Conservation (phyloP, 2,797 vertebrate species). For the Ceryle rudis region DNA sequence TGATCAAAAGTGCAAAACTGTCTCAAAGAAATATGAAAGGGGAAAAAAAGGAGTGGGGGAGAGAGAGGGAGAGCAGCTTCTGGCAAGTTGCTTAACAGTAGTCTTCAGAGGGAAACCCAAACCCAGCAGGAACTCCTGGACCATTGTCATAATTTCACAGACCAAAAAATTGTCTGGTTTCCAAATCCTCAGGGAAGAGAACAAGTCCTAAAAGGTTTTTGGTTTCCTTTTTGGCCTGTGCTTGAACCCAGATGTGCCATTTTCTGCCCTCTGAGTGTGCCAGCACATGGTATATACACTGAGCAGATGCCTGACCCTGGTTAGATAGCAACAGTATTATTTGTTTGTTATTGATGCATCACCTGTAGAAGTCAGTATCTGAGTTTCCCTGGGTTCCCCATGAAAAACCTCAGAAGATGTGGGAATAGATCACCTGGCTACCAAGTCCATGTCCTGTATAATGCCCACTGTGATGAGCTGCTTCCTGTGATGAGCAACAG, state of each 20-base stretch:
- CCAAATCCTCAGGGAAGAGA: neutral
- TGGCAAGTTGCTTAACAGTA: neutral
- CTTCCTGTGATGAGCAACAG: neutral
- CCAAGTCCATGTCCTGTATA: neutral
- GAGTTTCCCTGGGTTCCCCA: neutral
- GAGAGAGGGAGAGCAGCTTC: neutral
- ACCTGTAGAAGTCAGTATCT: neutral
- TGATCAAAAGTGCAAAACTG: neutral
- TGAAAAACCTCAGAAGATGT: neutral
- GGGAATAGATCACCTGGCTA: neutral
- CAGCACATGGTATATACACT: neutral
- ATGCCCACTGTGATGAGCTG: neutral
- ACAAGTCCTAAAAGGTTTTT: neutral
- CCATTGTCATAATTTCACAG: neutral
- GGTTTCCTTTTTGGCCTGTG: neutral
- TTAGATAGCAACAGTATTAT: neutral
- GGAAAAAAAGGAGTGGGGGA: fast-evolving
- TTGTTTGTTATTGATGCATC: neutral
- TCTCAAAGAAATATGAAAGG: neutral
- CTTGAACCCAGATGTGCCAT: neutral
- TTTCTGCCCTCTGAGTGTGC: neutral
- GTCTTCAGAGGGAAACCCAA: neutral
- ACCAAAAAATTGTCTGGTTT: neutral
- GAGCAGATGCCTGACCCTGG: neutral
- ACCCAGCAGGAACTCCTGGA: slow-evolving; percentile 1